Base-by-base conservation (phyloP, 1,140 invertebrate genomes). In the Cyclargus thomasi region DNA sequence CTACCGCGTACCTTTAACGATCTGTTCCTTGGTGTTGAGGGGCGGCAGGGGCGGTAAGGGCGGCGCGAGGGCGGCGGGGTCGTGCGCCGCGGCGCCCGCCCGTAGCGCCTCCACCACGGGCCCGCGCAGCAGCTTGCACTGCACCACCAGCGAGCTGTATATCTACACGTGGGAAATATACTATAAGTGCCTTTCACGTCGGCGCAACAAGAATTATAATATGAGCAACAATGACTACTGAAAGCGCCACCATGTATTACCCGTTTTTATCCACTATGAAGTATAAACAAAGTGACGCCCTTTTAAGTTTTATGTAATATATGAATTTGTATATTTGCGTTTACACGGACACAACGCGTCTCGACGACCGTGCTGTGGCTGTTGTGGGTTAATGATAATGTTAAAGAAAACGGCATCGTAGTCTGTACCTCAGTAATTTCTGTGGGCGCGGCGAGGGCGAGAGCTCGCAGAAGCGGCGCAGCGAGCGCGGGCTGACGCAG, bases 401-500 rank as follows among this genome's bases (percentile, higher is more conserved):
- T 2, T 2, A n/a, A 53, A 53, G 11, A 14, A 53, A 53, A 53
- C n/a, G n/a, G 3, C 14, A 67, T 16, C 36, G n/a, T 29, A 23
- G 22, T 8, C 21, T 6, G 29, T 29, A n/a, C 20, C 55, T 20
- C 55, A 23, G 11, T 57, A 64, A 84, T 79, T 76, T 82, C 78
- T 0, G 66, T 8, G n/a, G 80, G 62, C 0, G 39, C 66, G 14
- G 53, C 57, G 14, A 68, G 62, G 1, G 72, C 55, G 10, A 84
- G 77, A 47, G 79, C 70, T 0, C 83, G 69, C 63, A 87, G 63
- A 65, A 85, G 68, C n/a, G 75, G 71, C 53, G 82, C 78, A 62
- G 76, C 78, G 59, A 65, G 73, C 1, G 70, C 69, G 20, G 71
- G 71, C 21, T 74, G 70, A 20, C 74, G 69, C 71, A 62, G 71